Evolutionary conservation across 2,797 vertebrate species (phyloP).

Genomic region (Myotis pilosus): DNA sequence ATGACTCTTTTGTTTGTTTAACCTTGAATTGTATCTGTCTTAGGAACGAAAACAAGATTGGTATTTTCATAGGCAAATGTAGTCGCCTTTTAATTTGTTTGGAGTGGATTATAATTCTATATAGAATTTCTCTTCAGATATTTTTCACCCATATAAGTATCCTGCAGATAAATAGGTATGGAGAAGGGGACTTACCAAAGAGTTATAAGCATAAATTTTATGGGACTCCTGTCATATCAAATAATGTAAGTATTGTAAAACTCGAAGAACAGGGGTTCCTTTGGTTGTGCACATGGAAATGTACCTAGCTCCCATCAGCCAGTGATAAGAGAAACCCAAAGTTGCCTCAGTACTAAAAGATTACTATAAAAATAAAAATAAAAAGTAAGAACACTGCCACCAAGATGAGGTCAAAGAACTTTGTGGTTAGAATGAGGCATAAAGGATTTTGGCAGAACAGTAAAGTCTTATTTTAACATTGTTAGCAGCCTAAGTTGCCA

Average conservation of each 20-base stretch:
- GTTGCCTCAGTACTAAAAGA: not conserved
- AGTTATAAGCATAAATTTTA: not conserved
- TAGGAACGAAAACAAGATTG: constrained; percentile 65
- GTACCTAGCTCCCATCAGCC: not conserved
- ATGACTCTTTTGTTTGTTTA: constrained; percentile 59
- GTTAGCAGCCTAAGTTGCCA: not conserved
- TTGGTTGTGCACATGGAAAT: not conserved
- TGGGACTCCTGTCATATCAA: not conserved
- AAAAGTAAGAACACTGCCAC: not conserved
- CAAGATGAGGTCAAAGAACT: not conserved
- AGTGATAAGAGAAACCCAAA: not conserved
- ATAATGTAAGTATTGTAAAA: not conserved
- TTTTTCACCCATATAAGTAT: not conserved
- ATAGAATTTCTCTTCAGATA: constrained; percentile 29
- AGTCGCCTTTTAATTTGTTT: constrained; percentile 53
- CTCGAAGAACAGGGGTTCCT: not conserved
- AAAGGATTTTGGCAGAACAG: not conserved
- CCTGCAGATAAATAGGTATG: not conserved
- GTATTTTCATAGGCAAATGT: constrained; percentile 63
- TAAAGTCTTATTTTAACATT: constrained; percentile 1
- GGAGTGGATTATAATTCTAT: constrained; percentile 17
- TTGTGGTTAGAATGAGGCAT: not conserved
- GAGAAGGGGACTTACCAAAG: not conserved
- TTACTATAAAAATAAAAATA: not conserved
- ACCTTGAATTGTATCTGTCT: constrained; percentile 63